Percentiles rank a stretch among this genome's conserved stretches.
Conservation (phyloP, 2,113 vertebrate genomes). For the Bothrops jararaca region DNA sequence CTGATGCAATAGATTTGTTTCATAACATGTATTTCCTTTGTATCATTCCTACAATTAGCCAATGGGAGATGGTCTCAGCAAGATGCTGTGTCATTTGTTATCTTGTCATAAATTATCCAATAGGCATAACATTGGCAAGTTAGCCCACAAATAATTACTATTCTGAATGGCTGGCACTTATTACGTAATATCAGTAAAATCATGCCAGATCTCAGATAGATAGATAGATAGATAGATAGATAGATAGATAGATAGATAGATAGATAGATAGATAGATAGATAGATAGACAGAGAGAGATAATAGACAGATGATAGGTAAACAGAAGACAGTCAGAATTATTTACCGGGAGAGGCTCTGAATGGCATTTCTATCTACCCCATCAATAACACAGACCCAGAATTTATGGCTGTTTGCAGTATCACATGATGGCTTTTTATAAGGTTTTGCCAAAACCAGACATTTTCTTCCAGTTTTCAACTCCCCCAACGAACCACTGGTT, state of each 20-base stretch:
- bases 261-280: background rate
- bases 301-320: background rate
- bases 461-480: too few species aligned
- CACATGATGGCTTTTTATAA: too few species aligned
- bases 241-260: background rate
- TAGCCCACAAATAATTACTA: background rate
- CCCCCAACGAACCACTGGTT: background rate
- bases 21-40: background rate
- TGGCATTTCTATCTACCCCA: background rate
- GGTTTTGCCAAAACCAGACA: too few species aligned
- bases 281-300: too few species aligned
- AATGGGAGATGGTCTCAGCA: background rate
- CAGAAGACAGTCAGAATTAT: background rate
- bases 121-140: background rate
- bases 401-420: too few species aligned
- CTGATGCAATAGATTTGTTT: background rate
- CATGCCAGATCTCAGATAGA: background rate
- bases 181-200: background rate
- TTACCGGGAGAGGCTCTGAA: background rate
- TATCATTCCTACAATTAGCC: background rate
- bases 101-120: background rate
- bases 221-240: background rate
- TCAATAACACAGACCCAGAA: too few species aligned
- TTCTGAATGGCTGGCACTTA: background rate
- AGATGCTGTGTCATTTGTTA: background rate